Conservation (phyloP, 2,888 invertebrate species). For the Drosophila villosipedis region DNA sequence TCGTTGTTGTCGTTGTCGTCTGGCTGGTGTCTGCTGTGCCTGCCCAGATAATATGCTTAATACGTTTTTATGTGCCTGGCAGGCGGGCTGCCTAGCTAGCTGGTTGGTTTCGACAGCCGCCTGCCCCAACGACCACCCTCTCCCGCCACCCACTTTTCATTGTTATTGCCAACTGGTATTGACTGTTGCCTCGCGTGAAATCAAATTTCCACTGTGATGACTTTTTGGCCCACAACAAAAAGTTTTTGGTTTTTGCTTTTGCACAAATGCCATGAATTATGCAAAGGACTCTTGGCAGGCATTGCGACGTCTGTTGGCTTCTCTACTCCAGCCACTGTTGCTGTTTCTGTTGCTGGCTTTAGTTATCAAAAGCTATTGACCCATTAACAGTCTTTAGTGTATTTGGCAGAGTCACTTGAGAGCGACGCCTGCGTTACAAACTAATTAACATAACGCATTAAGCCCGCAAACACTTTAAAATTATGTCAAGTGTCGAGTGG, state of each 20-base stretch:
- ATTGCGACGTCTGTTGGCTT: slow-evolving; percentile 20
- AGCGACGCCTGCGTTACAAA: slow-evolving; percentile 49
- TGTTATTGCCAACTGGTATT: slow-evolving; percentile 76
- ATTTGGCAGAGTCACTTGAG: slow-evolving; percentile 47
- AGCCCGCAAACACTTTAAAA: slow-evolving; percentile 69
- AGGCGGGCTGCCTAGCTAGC: slow-evolving; percentile 22
- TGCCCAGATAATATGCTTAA: slow-evolving; percentile 79
- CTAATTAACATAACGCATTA: slow-evolving; percentile 80
- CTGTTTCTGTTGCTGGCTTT: slow-evolving; percentile 15
- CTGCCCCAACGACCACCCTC: background rate
- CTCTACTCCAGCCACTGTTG: background rate
- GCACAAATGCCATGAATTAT: slow-evolving; percentile 67
- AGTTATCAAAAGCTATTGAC: slow-evolving; percentile 75
- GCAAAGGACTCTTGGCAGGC: slow-evolving; percentile 67
- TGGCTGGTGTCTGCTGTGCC: slow-evolving; percentile 63
- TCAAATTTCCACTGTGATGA: slow-evolving; percentile 79
- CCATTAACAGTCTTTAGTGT: slow-evolving; percentile 70
- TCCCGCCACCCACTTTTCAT: slow-evolving; percentile 41
- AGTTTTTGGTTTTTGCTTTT: slow-evolving; percentile 46
- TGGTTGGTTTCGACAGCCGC: background rate
- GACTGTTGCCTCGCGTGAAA: slow-evolving; percentile 74
- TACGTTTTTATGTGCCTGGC: slow-evolving; percentile 77
- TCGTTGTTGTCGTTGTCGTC: slow-evolving; percentile 40
- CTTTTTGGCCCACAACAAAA: slow-evolving; percentile 62
- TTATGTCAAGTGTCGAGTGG: slow-evolving; percentile 72